These are phyloP conservation scores for Bombus consobrinus DNA, from an alignment of 1,140 invertebrate species.

Conservation along the genomic window DNA sequence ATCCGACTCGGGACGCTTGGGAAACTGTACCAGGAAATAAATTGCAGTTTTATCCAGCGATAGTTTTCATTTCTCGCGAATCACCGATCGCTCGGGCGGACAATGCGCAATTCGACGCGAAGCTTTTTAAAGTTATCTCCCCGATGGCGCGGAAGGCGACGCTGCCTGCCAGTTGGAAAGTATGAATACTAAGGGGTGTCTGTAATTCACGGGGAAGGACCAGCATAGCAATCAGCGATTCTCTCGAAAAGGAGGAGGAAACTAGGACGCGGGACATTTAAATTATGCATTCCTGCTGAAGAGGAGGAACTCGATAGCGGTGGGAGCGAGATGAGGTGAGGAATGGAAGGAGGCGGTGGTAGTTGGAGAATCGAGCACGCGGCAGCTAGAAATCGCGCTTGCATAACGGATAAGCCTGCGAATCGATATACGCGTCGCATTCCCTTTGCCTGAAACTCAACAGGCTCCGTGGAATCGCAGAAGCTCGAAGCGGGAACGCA, in stretches of 20 bases:
- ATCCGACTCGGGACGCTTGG: neutral
- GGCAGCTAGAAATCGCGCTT: conserved; percentile 52
- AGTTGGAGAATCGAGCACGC: conserved; percentile 18
- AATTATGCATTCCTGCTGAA: conserved; percentile 71
- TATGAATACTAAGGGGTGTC: conserved; percentile 57
- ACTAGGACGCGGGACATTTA: conserved; percentile 73
- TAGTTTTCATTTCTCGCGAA: conserved; percentile 29
- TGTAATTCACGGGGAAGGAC: conserved; percentile 65
- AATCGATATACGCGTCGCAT: conserved; percentile 58
- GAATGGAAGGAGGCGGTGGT: neutral
- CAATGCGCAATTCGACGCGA: conserved; percentile 11
- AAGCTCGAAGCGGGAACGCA: conserved; percentile 25
- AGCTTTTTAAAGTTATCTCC: conserved; percentile 41
- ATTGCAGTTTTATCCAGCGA: neutral
- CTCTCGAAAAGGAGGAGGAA: conserved; percentile 59
- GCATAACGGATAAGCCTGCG: conserved; percentile 41
- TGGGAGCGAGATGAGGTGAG: conserved; percentile 6
- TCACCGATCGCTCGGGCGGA: neutral
- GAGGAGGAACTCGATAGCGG: conserved; percentile 47
- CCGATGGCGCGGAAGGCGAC: conserved; percentile 4
- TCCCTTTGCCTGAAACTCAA: conserved; percentile 40
- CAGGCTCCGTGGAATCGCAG: conserved; percentile 18
- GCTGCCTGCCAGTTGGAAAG: conserved; percentile 23
- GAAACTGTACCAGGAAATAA: neutral
- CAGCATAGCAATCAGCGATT: conserved; percentile 70